These are phyloP conservation scores for Gastrophryne carolinensis DNA, from an alignment of 2,797 vertebrate genomes.

Conservation along the genomic window DNA sequence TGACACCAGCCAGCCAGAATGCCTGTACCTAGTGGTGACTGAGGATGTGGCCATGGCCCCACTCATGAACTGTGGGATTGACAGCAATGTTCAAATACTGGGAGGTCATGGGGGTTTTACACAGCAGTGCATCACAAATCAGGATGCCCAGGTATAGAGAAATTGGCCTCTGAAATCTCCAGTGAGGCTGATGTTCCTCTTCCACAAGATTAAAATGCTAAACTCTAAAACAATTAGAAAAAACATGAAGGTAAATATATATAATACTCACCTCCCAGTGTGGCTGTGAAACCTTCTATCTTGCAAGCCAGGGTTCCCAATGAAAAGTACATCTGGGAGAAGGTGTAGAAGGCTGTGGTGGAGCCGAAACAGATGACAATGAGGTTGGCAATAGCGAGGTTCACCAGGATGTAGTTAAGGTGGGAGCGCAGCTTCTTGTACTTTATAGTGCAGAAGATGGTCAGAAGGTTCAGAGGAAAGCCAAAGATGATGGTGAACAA, in stretches of 20 bases:
- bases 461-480: slow-evolving; percentile 68
- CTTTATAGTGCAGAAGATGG: slow-evolving; percentile 69
- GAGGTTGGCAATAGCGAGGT: slow-evolving; percentile 73
- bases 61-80: too few species aligned
- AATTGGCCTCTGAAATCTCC: too few species aligned
- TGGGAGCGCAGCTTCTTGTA: slow-evolving; percentile 78
- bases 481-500: slow-evolving; percentile 64
- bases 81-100: too few species aligned
- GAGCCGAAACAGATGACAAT: slow-evolving; percentile 69
- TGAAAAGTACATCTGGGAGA: slow-evolving; percentile 68
- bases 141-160: too few species aligned
- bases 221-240: too few species aligned
- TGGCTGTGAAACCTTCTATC: slow-evolving; percentile 72
- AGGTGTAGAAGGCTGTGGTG: slow-evolving; percentile 70
- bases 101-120: too few species aligned
- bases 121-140: too few species aligned
- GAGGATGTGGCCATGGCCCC: too few species aligned
- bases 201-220: too few species aligned
- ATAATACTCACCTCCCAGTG: slow-evolving; percentile 66
- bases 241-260: neutral
- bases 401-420: slow-evolving; percentile 81
- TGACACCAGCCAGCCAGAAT: too few species aligned
- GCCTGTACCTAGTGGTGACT: too few species aligned
- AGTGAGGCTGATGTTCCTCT: too few species aligned
- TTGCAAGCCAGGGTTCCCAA: slow-evolving; percentile 69